Percentiles rank a stretch among this genome's conserved stretches.
Evolutionary conservation across 23 tunicate genomes (phyloP).

Genomic region (Phallusia fumigata): DNA sequence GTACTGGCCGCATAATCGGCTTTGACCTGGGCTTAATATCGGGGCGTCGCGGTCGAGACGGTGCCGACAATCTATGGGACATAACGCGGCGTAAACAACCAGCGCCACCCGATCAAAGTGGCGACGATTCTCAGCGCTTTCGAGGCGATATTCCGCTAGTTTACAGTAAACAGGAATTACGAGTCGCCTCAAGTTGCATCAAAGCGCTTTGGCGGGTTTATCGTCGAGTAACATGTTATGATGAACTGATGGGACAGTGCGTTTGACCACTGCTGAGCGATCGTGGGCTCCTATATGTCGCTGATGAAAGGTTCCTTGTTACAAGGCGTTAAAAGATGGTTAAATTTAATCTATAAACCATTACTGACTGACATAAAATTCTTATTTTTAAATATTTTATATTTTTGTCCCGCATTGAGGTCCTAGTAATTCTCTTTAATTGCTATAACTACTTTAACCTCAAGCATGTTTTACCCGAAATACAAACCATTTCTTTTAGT

Average conservation of each 20-base stretch:
- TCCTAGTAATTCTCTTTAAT: too few relatives aligned
- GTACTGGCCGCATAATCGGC: neutral
- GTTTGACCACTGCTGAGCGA: too few relatives aligned
- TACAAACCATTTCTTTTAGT: too few relatives aligned
- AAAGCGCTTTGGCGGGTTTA: neutral
- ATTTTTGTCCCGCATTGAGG: too few relatives aligned
- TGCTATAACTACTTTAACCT: too few relatives aligned
- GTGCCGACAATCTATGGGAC: conserved; percentile 12
- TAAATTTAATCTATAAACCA: too few relatives aligned
- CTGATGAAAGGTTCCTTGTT: too few relatives aligned
- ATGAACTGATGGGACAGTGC: neutral
- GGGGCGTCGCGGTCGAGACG: conserved; percentile 3
- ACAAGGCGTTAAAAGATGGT: too few relatives aligned
- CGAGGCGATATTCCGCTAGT: neutral
- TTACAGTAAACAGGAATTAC: conserved; percentile 12
- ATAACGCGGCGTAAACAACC: neutral
- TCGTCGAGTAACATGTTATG: neutral
- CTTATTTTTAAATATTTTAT: too few relatives aligned
- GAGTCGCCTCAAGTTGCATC: neutral
- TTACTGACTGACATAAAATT: too few relatives aligned
- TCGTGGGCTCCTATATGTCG: too few relatives aligned
- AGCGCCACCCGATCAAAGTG: neutral
- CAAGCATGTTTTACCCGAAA: too few relatives aligned
- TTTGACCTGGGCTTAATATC: neutral
- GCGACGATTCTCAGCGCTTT: neutral